phyloP scores from a whole-genome alignment of 2,113 vertebrate genomes.

The human region GRCh38 chr1:34339501-34340000 shows the following conservation, averaged over 20 bases:
- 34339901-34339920: accelerated
- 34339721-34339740: neutral
- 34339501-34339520: neutral
- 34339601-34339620: neutral
- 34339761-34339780: neutral
- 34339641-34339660: neutral
- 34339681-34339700: neutral
- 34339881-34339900: neutral
- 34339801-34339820: neutral
- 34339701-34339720: neutral
- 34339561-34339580: neutral
- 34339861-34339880: neutral
- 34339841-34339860: neutral
- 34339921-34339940: neutral
- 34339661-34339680: neutral
- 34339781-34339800: neutral
- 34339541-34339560: neutral
- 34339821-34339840: neutral
- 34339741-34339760: neutral
- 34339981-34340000: neutral
- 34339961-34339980: neutral
- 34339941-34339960: neutral
- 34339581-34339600: neutral
- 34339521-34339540: neutral
- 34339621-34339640: neutral